Evolutionary conservation across 2,113 vertebrate species (phyloP), one percentile per base, ranked within the genome.

Genomic region (Aythya baeri): DNA sequence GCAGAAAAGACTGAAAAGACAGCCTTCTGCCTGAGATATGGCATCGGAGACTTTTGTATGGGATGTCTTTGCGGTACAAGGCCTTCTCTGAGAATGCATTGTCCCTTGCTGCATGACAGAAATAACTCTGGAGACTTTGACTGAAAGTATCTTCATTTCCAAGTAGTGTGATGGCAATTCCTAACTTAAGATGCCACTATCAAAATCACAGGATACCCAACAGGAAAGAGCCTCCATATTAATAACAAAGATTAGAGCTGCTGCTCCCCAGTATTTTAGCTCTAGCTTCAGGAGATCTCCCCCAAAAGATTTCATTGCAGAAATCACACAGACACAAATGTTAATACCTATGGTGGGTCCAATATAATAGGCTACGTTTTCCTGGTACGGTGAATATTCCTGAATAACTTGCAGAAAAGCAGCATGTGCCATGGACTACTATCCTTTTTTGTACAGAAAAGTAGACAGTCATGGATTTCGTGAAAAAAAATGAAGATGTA

Each of bases 1-100:
- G 89, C 94, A 93, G 95, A 95, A 95, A 92, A 91, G 73, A 74
- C 83, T 83, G 82, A 88, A 82, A 76, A 94, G 94, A 89, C 91
- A 96, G 70, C 36, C 57, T 73, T 76, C 82, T 85, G 57, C 70
- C 94, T 2, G 17, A 94, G 67, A 77, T 12, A 77, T 17, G 75
- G 54, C 82, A 83, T 55, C 46, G 87, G 63, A 92, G 83, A 38
- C 43, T 44, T 81, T 84, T 66, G 61, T 29, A 59, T 2, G 41
- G 77, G 59, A 52, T 61, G 59, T 18, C 72, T 91, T 74, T 86
- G 63, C 25, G 38, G 89, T 27, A 46, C 86, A 93, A 94, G 46
- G 52, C 76, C 79, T 79, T 71, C 72, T 83, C 68, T 62, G 90
- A 83, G 68, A 88, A 75, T 3, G 29, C 59, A 17, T 17, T 76